A percentile compares a stretch with the other conserved stretches of the same genome.
These are phyloP conservation scores for Peromyscus polionotus DNA, from an alignment of 2,113 vertebrate species.

Conservation along the genomic window DNA sequence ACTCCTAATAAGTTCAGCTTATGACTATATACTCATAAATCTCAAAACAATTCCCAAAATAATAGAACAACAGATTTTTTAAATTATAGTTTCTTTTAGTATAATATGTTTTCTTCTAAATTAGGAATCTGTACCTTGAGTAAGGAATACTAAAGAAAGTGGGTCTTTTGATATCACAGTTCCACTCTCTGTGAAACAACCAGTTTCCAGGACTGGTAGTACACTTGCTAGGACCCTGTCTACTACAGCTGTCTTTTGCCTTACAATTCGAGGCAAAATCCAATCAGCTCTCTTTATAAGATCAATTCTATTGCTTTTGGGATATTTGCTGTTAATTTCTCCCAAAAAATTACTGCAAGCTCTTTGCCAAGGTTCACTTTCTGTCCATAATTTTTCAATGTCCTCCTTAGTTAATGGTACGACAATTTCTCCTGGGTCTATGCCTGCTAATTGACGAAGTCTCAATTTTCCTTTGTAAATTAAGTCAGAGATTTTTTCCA, in stretches of 20 bases:
- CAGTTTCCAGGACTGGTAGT: neutral
- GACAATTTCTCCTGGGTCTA: too few species aligned
- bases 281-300: too few species aligned
- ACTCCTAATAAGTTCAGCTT: neutral
- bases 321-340: too few species aligned
- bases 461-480: too few species aligned
- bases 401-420: too few species aligned
- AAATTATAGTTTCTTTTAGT: neutral
- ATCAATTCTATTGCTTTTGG: too few species aligned
- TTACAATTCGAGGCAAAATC: too few species aligned
- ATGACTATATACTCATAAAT: neutral
- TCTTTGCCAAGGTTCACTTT: too few species aligned
- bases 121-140: neutral
- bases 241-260: neutral
- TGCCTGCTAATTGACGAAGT: too few species aligned
- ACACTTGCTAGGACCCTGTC: neutral
- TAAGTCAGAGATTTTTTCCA: too few species aligned
- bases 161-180: neutral
- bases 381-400: too few species aligned
- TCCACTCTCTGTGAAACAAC: neutral
- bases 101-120: neutral
- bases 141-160: neutral
- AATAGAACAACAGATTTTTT: neutral
- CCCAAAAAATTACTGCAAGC: too few species aligned
- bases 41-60: slow-evolving; percentile 17